Evolutionary conservation across 2,888 invertebrate genomes (phyloP), one percentile per base, ranked within the genome.

Genomic region (Odontomyia ornata): DNA sequence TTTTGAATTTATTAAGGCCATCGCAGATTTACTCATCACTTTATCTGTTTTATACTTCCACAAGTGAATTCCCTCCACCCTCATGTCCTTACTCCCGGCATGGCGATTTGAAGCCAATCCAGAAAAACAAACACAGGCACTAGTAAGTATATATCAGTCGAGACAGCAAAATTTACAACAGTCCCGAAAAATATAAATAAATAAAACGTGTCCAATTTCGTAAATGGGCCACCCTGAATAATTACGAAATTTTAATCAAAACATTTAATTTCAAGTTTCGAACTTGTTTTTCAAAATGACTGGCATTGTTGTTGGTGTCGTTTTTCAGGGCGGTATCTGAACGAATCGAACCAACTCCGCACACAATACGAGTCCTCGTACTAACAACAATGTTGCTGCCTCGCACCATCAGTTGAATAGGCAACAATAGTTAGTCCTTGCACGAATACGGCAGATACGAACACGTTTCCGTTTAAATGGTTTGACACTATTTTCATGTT

Each of bases 171-270:
- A 21, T 72, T 72, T 52, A 15, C 56, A n/a, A n/a, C 73, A 57
- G 11, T 73, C 4, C 36, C 67, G 52, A 43, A 56, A 47, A 23
- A 47, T 15, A 72, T 77, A 77, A 62, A 77, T 77, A 75, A 64
- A 75, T 73, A 75, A 77, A 36, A 67, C 60, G 75, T 65, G 65
- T 27, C 73, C 77, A 77, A 75, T 77, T 77, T 77, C 57, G 64
- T 67, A 75, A 73, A 77, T 77, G 60, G 77, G 5, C 62, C 64
- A 67, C 73, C 56, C 73, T 23, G 60, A 77, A 77, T 75, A 43
- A 73, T 77, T 64, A 56, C 65, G 23, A 77, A 56, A 64, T 73
- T 77, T 77, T 77, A 77, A 77, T 77, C 77, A 77, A 77, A 77
- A 67, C 77, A 77, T 77, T 77, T 77, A 77, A 75, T 77, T 77